Evolutionary conservation across 2,797 vertebrate genomes (phyloP), one percentile per base, ranked within the genome.

Genomic region (Tenualosa thibaudeaui): DNA sequence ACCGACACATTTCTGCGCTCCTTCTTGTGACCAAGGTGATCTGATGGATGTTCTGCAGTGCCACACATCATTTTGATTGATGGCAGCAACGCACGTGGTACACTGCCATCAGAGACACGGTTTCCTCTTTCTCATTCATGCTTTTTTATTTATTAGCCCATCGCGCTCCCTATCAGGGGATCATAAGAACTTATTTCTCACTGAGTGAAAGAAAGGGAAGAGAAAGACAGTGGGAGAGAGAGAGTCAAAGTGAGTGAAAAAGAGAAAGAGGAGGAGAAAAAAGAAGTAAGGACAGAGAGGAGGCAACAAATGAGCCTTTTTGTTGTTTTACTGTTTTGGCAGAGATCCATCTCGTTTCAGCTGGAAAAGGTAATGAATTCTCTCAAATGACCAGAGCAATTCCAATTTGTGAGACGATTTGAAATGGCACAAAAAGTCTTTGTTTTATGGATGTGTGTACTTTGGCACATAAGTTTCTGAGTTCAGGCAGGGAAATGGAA

Each of bases 331-430:
- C 92, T 92, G 88, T 81, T 81, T 90, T 93, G 90, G 91, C 91
- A 90, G 84, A 84, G 82, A 86, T 91, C 92, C 91, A 92, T 90
- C 90, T 93, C 86, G 87, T 92, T 92, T 91, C 90, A 90, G 88
- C 89, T 89, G 85, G 85, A 90, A 87, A 92, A 93, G 91, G 90
- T 91, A 93, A 92, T 93, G 90, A 92, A 92, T 93, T 92, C 81
- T 91, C 91, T 91, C 84, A 92, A 92, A 94, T 93, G 90, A 94
- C 90, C 91, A 84, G 86, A 92, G 90, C 89, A 89, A 90, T 92
- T 91, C 89, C 87, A 90, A 92, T 93, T 93, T 92, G 89, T 90
- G 86, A 84, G 88, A 91, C 89, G 85, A 88, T 94, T 92, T 90
- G 65, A 90, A 90, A 87, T 90, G 88, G 89, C 83, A 89, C 86